These are phyloP conservation scores for Hormaphis cornu DNA, from an alignment of 1,140 invertebrate species.

Conservation along the genomic window DNA sequence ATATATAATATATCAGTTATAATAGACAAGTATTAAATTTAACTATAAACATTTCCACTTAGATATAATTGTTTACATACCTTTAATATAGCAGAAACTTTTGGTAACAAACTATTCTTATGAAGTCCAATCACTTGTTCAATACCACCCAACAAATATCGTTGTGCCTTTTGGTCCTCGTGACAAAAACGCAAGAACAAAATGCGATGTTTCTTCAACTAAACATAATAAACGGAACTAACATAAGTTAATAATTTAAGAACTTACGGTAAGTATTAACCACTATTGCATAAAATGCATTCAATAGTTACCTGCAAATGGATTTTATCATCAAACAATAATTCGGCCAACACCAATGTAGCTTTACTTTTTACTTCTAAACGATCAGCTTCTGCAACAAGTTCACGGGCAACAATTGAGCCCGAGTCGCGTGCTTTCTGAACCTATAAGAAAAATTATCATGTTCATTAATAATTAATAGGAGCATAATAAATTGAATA, in stretches of 20 bases:
- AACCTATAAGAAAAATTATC: background rate
- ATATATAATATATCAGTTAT: slow-evolving; percentile 31
- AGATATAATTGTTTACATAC: slow-evolving; percentile 40
- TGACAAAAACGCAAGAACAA: slow-evolving; percentile 77
- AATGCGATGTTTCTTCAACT: slow-evolving; percentile 54
- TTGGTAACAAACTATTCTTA: slow-evolving; percentile 67
- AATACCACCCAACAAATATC: slow-evolving; percentile 87
- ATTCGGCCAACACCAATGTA: slow-evolving; percentile 81
- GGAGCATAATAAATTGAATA: background rate
- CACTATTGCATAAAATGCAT: background rate
- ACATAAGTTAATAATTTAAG: slow-evolving; percentile 16
- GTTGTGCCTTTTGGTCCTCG: slow-evolving; percentile 83
- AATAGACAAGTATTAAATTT: background rate
- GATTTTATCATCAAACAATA: slow-evolving; percentile 80
- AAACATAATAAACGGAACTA: slow-evolving; percentile 32
- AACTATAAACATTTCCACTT: background rate
- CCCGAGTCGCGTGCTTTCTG: slow-evolving; percentile 31
- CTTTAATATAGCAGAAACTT: slow-evolving; percentile 85
- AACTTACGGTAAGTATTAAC: background rate
- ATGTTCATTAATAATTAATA: background rate
- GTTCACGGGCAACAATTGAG: slow-evolving; percentile 60
- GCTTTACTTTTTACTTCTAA: slow-evolving; percentile 92
- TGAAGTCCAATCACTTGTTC: slow-evolving; percentile 86
- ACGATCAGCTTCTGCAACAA: slow-evolving; percentile 88
- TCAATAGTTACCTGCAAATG: slow-evolving; percentile 57